A percentile compares a stretch with the other conserved stretches of the same genome.
Conservation (phyloP, 1,140 invertebrate genomes). For the Leptinotarsa texana region DNA sequence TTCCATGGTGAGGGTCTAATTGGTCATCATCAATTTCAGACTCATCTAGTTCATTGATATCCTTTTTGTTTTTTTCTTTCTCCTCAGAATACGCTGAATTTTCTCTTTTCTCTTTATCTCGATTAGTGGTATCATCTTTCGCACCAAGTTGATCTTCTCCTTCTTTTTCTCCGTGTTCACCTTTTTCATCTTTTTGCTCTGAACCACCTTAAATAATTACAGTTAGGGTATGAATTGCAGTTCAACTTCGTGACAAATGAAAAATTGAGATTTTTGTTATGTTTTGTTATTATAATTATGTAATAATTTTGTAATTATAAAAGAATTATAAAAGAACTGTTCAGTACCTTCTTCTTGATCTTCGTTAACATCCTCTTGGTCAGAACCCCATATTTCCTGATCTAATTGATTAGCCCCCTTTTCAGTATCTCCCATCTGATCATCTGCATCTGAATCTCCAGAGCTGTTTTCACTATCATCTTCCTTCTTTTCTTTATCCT, state of each 20-base stretch:
- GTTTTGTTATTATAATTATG: too few relatives aligned
- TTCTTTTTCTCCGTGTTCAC: constrained; percentile 52
- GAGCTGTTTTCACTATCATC: constrained; percentile 18
- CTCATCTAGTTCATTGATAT: constrained; percentile 78
- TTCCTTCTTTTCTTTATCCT: constrained; percentile 26
- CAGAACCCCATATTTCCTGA: constrained; percentile 88
- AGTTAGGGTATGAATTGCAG: too few relatives aligned
- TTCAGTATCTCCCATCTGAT: constrained; percentile 94
- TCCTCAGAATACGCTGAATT: constrained; percentile 57
- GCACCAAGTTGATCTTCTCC: constrained; percentile 62
- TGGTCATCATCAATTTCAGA: constrained; percentile 80
- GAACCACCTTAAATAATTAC: neutral
- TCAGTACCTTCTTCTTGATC: constrained; percentile 65
- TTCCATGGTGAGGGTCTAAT: constrained; percentile 83
- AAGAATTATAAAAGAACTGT: too few relatives aligned
- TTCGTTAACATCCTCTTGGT: constrained; percentile 76
- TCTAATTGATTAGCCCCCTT: constrained; percentile 78
- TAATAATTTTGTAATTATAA: too few relatives aligned
- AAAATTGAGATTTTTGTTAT: too few relatives aligned
- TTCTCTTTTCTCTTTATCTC: constrained; percentile 58
- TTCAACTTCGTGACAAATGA: too few relatives aligned
- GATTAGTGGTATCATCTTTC: constrained; percentile 61
- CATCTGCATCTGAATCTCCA: constrained; percentile 80
- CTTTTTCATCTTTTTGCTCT: constrained; percentile 62
- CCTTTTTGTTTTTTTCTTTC: constrained; percentile 63